Evolutionary conservation across 2,888 invertebrate genomes (phyloP).

Genomic region (Abrostola triplasia): DNA sequence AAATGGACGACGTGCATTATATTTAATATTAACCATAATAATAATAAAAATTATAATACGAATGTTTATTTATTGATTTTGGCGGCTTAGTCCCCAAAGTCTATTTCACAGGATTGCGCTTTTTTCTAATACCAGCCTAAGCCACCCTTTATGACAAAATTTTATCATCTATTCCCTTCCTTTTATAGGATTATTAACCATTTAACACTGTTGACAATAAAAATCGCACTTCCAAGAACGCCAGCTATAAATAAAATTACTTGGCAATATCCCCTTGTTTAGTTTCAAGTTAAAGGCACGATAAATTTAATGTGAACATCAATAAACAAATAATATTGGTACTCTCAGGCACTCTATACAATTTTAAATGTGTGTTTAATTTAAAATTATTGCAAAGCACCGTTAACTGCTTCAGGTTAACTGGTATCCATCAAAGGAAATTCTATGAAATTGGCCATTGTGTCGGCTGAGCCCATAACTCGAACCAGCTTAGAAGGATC

Average conservation of each 20-base stretch:
- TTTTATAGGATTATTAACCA: too few relatives aligned
- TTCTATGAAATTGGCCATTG: conserved; percentile 86
- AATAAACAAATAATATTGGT: conserved; percentile 24
- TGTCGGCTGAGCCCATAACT: conserved; percentile 81
- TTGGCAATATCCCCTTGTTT: neutral
- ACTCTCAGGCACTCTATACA: conserved; percentile 7
- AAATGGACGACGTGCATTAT: neutral
- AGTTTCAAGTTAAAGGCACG: conserved; percentile 25
- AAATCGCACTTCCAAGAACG: too few relatives aligned
- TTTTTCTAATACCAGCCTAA: too few relatives aligned
- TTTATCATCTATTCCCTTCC: too few relatives aligned
- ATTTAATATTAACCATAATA: too few relatives aligned
- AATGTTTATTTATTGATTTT: too few relatives aligned
- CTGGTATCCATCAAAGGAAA: conserved; percentile 79
- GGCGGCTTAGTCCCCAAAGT: too few relatives aligned
- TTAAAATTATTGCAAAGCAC: conserved; percentile 66
- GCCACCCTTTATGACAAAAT: too few relatives aligned
- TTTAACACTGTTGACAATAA: too few relatives aligned
- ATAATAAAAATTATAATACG: too few relatives aligned
- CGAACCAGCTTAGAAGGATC: conserved; percentile 75
- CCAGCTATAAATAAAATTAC: neutral
- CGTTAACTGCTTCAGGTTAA: conserved; percentile 73
- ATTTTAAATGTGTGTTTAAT: conserved; percentile 53
- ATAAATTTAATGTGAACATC: conserved; percentile 26
- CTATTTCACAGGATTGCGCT: too few relatives aligned